These are phyloP conservation scores for Psittacula cyanocephala DNA, from an alignment of 2,113 vertebrate species.

Conservation along the genomic window DNA sequence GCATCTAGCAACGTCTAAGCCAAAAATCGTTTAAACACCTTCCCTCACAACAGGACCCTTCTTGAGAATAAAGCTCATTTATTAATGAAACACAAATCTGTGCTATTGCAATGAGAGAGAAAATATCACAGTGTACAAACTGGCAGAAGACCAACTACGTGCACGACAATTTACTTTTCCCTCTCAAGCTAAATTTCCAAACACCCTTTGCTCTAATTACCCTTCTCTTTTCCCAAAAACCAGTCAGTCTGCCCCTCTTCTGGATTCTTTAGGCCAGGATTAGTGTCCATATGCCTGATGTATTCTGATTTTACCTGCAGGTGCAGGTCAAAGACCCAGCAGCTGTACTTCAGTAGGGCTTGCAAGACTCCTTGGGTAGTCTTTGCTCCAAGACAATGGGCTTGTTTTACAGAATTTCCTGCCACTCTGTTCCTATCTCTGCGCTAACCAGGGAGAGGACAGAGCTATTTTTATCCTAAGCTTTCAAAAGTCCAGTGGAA, in stretches of 20 bases:
- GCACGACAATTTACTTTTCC: not conserved
- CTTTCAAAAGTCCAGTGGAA: not conserved
- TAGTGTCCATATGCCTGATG: not conserved
- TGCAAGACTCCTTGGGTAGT: not conserved
- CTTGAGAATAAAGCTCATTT: not conserved
- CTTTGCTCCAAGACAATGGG: not conserved
- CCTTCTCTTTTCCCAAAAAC: not conserved
- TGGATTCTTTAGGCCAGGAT: constrained; percentile 5
- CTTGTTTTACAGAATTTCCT: constrained; percentile 7
- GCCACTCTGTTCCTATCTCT: not conserved
- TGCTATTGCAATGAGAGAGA: not conserved
- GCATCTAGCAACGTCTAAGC: not conserved
- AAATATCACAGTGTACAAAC: not conserved
- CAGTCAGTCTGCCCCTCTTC: not conserved
- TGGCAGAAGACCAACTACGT: not conserved
- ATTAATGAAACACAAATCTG: not conserved
- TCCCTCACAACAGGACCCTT: not conserved
- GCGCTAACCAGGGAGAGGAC: not conserved
- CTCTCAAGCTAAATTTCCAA: not conserved
- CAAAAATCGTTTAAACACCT: not conserved
- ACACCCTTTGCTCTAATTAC: not conserved
- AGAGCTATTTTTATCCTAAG: not conserved
- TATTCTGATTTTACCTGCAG: constrained; percentile 27
- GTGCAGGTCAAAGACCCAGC: not conserved
- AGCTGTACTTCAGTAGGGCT: not conserved